Base-by-base conservation (phyloP, 2,797 vertebrate genomes). In the Pipistrellus pipistrellus region DNA sequence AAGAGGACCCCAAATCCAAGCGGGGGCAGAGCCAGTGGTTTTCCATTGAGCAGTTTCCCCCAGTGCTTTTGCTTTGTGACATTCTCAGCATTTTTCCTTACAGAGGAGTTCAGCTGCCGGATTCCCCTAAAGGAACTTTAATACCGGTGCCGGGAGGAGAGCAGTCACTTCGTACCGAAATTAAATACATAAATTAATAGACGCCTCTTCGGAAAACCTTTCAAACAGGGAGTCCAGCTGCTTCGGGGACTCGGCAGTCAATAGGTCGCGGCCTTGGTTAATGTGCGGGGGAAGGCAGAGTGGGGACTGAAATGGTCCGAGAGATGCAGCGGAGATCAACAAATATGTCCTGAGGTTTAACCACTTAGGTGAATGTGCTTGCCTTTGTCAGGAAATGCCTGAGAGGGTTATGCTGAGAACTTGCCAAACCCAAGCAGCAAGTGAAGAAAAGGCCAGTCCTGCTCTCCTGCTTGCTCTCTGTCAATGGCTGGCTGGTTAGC, bases 101-200 rank as follows among this genome's bases (percentile, higher is more conserved):
- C 35, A 21, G 83, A 94, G 85, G 48, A 68, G 85, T 96, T 93
- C 71, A 72, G 87, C 84, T 2, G 85, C 95, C 66, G 7, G 87
- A 88, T 83, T 93, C 93, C 96, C 96, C 97, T 95, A 85, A 93
- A 97, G 96, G 95, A 92, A 94, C 90, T 96, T 94, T 96, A 96
- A 95, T 96, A 96, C 96, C 95, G 96, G 80, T 62, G 85, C 80
- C 87, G 93, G 85, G 69, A 84, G 81, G 94, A 72, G 75, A 89
- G 93, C 6, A 21, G 83, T 77, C 32, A 57, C 96, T 95, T 94
- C 55, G 15, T 92, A 91, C 76, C 92, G 88, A 97, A 97, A 97
- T 97, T 96, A 97, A 97, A 97, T 97, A 96, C 96, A 97, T 97
- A 97, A 97, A 97, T 97, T 97, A 97, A 97, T 97, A 97, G 96